Conservation (phyloP, 2,797 vertebrate species). For the Eulemur albifrons region DNA sequence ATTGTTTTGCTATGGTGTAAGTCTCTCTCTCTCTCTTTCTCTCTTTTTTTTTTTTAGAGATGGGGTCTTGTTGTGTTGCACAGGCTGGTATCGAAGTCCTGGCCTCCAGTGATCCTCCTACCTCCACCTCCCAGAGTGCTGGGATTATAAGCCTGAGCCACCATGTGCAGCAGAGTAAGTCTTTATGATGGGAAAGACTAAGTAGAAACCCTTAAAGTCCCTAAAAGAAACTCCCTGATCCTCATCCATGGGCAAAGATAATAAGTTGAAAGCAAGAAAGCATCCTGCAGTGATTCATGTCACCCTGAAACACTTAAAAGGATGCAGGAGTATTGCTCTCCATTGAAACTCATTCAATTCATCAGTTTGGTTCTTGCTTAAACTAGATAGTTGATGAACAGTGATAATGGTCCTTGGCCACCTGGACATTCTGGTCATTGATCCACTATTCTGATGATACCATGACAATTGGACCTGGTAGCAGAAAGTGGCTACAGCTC, state of each 20-base stretch:
- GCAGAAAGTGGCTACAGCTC: neutral
- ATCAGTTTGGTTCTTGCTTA: neutral
- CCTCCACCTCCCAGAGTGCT: too few species aligned
- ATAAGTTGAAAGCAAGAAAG: neutral
- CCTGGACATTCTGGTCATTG: neutral
- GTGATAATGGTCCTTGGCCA: neutral
- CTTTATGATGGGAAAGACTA: neutral
- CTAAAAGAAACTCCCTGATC: neutral
- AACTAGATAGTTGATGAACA: neutral
- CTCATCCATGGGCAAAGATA: constrained; percentile 84
- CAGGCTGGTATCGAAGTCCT: neutral
- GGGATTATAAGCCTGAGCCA: neutral
- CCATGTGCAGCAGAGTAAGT: neutral
- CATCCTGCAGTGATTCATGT: neutral
- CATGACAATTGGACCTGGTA: neutral
- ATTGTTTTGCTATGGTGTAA: neutral
- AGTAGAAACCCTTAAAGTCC: neutral
- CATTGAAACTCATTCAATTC: neutral
- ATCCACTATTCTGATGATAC: neutral
- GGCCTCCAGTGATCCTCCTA: neutral
- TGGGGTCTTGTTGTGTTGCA: neutral
- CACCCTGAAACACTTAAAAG: neutral
- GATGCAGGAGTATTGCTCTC: neutral
- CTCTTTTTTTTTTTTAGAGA: neutral
- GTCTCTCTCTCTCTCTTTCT: too few species aligned